Evolutionary conservation across 2,888 invertebrate genomes (phyloP), one percentile per base, ranked within the genome.

Genomic region (Hyposoter dolosus): DNA sequence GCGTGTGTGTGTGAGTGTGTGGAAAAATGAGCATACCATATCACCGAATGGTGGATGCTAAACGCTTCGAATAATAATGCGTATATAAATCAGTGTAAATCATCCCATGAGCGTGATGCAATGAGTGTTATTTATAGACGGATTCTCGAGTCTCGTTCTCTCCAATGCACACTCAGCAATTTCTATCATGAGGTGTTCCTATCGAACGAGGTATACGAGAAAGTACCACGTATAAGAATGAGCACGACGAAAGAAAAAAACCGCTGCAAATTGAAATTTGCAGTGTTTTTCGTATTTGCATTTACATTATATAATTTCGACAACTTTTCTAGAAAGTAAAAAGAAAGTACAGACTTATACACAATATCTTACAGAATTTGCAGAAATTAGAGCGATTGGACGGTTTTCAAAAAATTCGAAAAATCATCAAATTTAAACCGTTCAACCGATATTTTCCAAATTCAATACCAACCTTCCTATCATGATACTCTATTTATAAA

Each of bases 51-150:
- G 60, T 56, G 66, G 47, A 71, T 56, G 71, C 71, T 82, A 85
- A 85, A 75, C 82, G 82, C 40, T 71, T 63, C 63, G 85, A 85
- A 85, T 85, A 79, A 82, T 82, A 82, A 85, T 82, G 75, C 85
- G 82, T 82, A 63, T 82, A 85, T 85, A 85, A 85, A 85, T 85
- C 85, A 79, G 79, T 79, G 82, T 82, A 79, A 79, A 75, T 74
- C 69, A 69, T 53, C 65, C 66, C 72, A 10, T 50, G 72, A 77
- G 50, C 76, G 47, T 69, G 82, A 82, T 79, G 82, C 75, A 79
- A 79, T 77, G 69, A 85, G 74, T 75, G 60, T 85, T 85, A 85
- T 85, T 85, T 85, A 85, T 85, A 82, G 79, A 56, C 75, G 68
- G 43, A 60, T 75, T 82, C 53, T 75, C 69, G 53, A 63, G 65